These are phyloP conservation scores for Epinephelus cyanopodus DNA, from an alignment of 2,113 vertebrate genomes.

Conservation along the genomic window DNA sequence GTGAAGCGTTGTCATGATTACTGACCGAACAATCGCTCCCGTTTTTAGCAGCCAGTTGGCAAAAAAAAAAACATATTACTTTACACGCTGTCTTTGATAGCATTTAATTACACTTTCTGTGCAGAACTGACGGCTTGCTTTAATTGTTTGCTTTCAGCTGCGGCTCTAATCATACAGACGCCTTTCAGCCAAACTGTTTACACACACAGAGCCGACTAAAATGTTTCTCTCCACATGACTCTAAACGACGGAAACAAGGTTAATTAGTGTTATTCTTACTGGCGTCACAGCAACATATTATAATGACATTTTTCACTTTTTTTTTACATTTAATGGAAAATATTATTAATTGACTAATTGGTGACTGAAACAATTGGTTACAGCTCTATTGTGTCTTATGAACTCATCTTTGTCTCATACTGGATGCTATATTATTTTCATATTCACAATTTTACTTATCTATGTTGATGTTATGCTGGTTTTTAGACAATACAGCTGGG, in stretches of 20 bases:
- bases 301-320: background rate
- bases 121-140: slow-evolving; percentile 3
- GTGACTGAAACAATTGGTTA: background rate
- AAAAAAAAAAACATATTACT: slow-evolving; percentile 1
- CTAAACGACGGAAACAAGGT: slow-evolving; percentile 17
- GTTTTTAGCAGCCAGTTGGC: slow-evolving; percentile 2
- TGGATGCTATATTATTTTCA: background rate
- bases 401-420: background rate
- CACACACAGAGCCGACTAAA: slow-evolving; percentile 30
- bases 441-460: background rate
- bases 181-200: slow-evolving; percentile 10
- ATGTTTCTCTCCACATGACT: slow-evolving; percentile 20
- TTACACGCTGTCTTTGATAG: background rate
- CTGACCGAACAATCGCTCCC: slow-evolving; percentile 49
- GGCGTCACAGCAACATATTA: slow-evolving; percentile 18
- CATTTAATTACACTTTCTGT: slow-evolving; percentile 20
- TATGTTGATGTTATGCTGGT: background rate
- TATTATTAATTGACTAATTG: background rate
- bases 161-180: background rate
- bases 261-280: slow-evolving; percentile 33
- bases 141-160: slow-evolving; percentile 51
- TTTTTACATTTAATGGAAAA: background rate
- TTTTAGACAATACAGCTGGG: background rate
- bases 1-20: slow-evolving; percentile 81
- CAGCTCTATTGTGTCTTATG: background rate